phyloP scores from a whole-genome alignment of 1,140 invertebrate genomes.

The Papilio xuthus region DNA sequence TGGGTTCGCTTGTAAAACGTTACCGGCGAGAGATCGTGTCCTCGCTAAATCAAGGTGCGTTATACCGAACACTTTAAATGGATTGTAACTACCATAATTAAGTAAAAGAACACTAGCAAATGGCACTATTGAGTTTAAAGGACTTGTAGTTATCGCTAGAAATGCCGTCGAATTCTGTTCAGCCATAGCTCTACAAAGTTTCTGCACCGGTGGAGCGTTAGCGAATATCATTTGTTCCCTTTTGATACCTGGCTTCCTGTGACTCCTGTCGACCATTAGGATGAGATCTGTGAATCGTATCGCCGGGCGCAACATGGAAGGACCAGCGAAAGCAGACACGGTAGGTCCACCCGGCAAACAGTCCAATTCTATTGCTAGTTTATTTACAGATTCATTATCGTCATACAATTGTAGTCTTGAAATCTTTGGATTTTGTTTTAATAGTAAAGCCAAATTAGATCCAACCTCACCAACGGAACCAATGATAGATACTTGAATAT shows the following conservation, averaged over 20 bases:
- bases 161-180: conserved; percentile 55
- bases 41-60: conserved; percentile 60
- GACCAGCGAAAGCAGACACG: conserved; percentile 45
- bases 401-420: conserved; percentile 55
- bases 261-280: conserved; percentile 52
- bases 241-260: conserved; percentile 47
- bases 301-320: conserved; percentile 44
- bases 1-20: conserved; percentile 51
- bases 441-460: conserved; percentile 53
- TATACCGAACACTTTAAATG: conserved; percentile 61
- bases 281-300: conserved; percentile 53
- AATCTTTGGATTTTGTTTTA: conserved; percentile 57
- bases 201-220: conserved; percentile 56
- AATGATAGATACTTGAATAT: conserved; percentile 56
- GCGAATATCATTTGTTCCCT: conserved; percentile 55
- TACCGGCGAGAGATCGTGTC: conserved; percentile 47
- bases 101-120: conserved; percentile 58
- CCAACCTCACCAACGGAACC: conserved; percentile 59
- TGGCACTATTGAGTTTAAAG: conserved; percentile 65
- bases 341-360: conserved; percentile 52
- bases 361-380: conserved; percentile 50
- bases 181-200: conserved; percentile 50
- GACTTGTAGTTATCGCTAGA: conserved; percentile 59
- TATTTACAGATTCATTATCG: conserved; percentile 50
- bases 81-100: conserved; percentile 56